Evolutionary conservation across 2,113 vertebrate species (phyloP).

Genomic region (Chinchilla lanigera): DNA sequence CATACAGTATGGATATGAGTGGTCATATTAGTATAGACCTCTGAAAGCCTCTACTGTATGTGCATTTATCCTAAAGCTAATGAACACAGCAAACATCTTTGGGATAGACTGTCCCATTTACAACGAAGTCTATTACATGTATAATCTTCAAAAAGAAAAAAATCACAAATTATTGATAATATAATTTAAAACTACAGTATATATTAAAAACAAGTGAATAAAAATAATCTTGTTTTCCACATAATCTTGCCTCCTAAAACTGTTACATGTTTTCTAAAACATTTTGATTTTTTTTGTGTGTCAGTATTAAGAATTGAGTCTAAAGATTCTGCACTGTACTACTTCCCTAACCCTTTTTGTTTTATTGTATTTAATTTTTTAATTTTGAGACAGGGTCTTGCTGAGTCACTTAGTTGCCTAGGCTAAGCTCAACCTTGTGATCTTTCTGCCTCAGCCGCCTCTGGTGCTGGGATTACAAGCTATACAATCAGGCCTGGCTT

Average conservation of each 20-base stretch:
- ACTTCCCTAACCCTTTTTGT: neutral
- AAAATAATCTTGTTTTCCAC: constrained; percentile 46
- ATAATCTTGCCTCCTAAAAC: constrained; percentile 19
- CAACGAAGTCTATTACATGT: neutral
- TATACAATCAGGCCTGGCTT: neutral
- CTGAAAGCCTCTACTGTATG: neutral
- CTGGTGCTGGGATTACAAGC: neutral
- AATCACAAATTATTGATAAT: neutral
- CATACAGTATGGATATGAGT: neutral
- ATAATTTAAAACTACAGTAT: constrained; percentile 25
- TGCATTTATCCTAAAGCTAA: neutral
- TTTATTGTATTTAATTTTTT: neutral
- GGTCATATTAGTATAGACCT: neutral
- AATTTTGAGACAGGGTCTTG: neutral
- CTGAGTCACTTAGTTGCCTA: neutral
- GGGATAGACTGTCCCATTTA: neutral
- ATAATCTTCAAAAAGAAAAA: neutral
- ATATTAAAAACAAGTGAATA: constrained; percentile 22
- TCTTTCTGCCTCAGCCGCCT: neutral
- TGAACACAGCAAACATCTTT: neutral
- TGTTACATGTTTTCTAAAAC: neutral
- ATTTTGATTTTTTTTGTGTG: neutral
- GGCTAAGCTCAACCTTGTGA: neutral
- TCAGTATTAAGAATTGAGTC: neutral
- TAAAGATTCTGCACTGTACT: neutral